phyloP scores from a whole-genome alignment of 2,888 invertebrate species.

The Ormyrus pomaceus region DNA sequence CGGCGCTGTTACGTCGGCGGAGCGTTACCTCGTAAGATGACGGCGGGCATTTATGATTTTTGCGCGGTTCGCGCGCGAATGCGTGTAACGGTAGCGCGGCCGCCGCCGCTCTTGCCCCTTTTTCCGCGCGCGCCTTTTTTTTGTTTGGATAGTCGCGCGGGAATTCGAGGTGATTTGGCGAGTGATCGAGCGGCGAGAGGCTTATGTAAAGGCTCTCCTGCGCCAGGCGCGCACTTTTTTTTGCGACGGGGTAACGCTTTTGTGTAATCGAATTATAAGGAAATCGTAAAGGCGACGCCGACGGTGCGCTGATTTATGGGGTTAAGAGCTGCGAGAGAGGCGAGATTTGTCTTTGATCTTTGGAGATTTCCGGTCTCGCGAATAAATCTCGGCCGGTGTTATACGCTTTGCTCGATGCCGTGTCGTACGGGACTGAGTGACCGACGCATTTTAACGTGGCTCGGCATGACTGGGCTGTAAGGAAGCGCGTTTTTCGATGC shows the following conservation, averaged over 20 bases:
- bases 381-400: too few species aligned
- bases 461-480: too few species aligned
- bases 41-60: constrained; percentile 25
- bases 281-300: constrained; percentile 6
- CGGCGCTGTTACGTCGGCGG: constrained; percentile 39
- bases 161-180: not conserved
- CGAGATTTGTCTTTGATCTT: too few species aligned
- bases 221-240: not conserved
- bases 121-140: not conserved
- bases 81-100: constrained; percentile 2
- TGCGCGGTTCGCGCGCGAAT: not conserved
- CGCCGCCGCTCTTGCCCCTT: not conserved
- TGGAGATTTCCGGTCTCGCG: too few species aligned
- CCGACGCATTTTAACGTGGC: too few species aligned
- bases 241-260: not conserved
- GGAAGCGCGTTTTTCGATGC: too few species aligned
- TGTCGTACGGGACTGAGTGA: too few species aligned
- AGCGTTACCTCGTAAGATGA: constrained; percentile 10
- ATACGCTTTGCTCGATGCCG: too few species aligned
- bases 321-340: too few species aligned
- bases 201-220: not conserved
- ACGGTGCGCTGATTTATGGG: too few species aligned
- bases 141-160: not conserved
- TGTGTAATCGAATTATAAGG: constrained; percentile 28
- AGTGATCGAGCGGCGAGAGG: not conserved